Conservation (phyloP, 1,140 invertebrate species). For the Formica selysi region DNA sequence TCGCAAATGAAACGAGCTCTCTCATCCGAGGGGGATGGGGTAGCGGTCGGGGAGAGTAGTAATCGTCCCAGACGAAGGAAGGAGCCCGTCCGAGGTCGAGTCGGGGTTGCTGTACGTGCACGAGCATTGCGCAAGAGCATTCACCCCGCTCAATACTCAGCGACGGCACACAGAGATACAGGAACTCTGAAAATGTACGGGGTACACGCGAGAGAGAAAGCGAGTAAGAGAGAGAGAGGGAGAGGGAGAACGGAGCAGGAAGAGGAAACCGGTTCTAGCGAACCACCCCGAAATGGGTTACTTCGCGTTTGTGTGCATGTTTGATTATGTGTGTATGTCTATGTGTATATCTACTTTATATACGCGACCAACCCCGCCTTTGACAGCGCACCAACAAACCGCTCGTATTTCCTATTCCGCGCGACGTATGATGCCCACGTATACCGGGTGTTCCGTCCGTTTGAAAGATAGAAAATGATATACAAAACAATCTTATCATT, state of each 20-base stretch:
- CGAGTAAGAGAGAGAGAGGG: neutral
- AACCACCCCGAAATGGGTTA: conserved; percentile 80
- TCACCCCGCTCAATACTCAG: conserved; percentile 85
- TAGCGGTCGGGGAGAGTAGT: conserved; percentile 11
- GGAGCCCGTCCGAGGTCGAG: conserved; percentile 68
- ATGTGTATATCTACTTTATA: conserved; percentile 42
- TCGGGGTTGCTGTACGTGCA: conserved; percentile 79
- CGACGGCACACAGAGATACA: conserved; percentile 63
- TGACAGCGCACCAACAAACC: conserved; percentile 38
- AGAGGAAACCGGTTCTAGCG: conserved; percentile 65
- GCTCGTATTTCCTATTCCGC: conserved; percentile 49
- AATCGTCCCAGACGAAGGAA: conserved; percentile 69
- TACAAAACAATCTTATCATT: neutral
- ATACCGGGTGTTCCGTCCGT: conserved; percentile 17
- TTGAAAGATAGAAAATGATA: neutral
- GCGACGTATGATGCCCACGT: neutral
- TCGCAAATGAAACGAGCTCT: conserved; percentile 45
- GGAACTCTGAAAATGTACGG: conserved; percentile 57
- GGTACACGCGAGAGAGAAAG: neutral
- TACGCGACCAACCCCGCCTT: conserved; percentile 19
- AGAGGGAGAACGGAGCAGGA: conserved; percentile 23
- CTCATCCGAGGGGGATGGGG: conserved; percentile 10
- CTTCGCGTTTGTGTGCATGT: conserved; percentile 35
- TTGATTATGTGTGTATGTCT: conserved; percentile 21
- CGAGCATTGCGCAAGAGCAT: conserved; percentile 85